A percentile compares a stretch with the other conserved stretches of the same genome.
These are phyloP conservation scores for Epistrophe grossulariae DNA, from an alignment of 2,888 invertebrate genomes.

Conservation along the genomic window DNA sequence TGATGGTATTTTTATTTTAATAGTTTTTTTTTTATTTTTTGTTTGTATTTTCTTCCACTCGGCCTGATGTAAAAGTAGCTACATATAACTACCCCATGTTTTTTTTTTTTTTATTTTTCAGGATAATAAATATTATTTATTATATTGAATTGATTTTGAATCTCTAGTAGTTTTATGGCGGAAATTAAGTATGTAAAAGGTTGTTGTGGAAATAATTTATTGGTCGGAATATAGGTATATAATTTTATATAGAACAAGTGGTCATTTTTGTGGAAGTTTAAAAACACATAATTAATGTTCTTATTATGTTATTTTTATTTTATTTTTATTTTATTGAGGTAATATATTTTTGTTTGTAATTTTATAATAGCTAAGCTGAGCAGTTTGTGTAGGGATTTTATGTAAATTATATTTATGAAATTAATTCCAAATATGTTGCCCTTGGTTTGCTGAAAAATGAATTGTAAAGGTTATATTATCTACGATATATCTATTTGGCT, in stretches of 20 bases:
- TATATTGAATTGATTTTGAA: slow-evolving; percentile 63
- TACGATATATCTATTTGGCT: no score
- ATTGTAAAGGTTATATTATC: no score
- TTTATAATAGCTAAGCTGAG: no score
- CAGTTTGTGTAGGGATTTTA: no score
- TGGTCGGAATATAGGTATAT: slow-evolving; percentile 3
- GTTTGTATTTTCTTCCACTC: neutral
- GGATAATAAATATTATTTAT: slow-evolving; percentile 63
- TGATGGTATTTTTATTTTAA: slow-evolving; percentile 2
- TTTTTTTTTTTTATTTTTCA: neutral
- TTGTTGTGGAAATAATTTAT: slow-evolving; percentile 52
- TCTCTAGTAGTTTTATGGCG: slow-evolving; percentile 56
- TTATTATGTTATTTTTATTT: neutral
- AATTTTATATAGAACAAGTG: slow-evolving; percentile 37
- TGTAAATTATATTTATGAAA: no score
- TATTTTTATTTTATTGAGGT: neutral
- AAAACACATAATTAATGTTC: slow-evolving; percentile 16
- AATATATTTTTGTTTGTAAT: no score
- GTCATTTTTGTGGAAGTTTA: slow-evolving; percentile 41
- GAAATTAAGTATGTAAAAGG: slow-evolving; percentile 61
- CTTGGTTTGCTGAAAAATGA: no score
- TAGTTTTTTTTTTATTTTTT: neutral
- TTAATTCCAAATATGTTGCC: no score
- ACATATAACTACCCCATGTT: neutral
- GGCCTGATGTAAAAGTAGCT: neutral